phyloP scores from a whole-genome alignment of 1,140 invertebrate species.

The Macrocentrus cingulum region DNA sequence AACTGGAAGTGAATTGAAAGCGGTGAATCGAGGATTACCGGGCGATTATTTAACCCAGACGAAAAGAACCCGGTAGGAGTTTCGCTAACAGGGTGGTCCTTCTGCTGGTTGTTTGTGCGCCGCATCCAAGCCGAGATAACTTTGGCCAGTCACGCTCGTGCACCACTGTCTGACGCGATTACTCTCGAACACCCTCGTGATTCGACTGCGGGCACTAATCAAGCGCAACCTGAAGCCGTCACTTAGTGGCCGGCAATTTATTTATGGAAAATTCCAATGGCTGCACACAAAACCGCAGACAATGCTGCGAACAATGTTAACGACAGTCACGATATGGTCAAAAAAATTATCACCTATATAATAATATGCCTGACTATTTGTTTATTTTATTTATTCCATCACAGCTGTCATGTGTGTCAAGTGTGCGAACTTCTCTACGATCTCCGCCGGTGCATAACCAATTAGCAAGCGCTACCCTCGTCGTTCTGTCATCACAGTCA shows the following conservation, averaged over 20 bases:
- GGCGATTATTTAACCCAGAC: slow-evolving; percentile 18
- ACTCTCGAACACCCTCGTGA: slow-evolving; percentile 21
- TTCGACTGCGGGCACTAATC: slow-evolving; percentile 19
- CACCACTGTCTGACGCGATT: slow-evolving; percentile 21
- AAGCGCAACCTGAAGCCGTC: slow-evolving; percentile 24
- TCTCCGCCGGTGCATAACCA: slow-evolving; percentile 38
- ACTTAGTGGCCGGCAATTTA: slow-evolving; percentile 23
- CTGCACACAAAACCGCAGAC: neutral
- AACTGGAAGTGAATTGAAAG: slow-evolving; percentile 6
- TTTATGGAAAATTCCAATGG: slow-evolving; percentile 3
- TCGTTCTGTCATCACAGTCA: slow-evolving; percentile 27
- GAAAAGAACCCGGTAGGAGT: neutral
- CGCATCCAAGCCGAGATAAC: slow-evolving; percentile 21
- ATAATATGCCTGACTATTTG: neutral
- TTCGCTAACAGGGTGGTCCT: slow-evolving; percentile 25
- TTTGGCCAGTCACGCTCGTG: slow-evolving; percentile 24
- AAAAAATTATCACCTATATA: too few relatives aligned
- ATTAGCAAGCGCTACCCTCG: slow-evolving; percentile 30
- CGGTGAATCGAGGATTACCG: neutral
- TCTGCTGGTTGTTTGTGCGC: neutral
- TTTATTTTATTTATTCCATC: neutral
- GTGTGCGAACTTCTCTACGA: slow-evolving; percentile 24
- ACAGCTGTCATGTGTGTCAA: slow-evolving; percentile 9
- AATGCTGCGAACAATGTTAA: too few relatives aligned
- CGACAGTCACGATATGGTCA: too few relatives aligned